Evolutionary conservation across 2,113 vertebrate species (phyloP).

Genomic region (Poeciliopsis retropinna): DNA sequence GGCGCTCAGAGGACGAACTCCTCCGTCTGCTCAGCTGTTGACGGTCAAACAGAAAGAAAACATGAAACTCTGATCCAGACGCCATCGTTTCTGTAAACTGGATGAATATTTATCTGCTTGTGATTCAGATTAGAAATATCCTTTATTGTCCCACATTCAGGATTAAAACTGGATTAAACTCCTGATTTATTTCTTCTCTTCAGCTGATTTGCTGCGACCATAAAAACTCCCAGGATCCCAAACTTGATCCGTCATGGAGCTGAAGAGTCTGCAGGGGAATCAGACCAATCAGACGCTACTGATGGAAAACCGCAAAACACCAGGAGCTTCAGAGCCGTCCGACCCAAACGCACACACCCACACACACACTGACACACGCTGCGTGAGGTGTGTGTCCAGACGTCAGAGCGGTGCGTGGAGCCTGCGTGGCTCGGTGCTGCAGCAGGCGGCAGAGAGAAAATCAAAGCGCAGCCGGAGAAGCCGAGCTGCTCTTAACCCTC

Average conservation of each 20-base stretch:
- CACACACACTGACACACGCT: too few relatives aligned
- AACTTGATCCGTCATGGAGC: constrained; percentile 5
- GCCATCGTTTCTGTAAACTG: not conserved
- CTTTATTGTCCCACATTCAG: too few relatives aligned
- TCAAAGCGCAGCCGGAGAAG: constrained; percentile 60
- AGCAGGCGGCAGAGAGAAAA: constrained; percentile 52
- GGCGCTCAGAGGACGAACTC: not conserved
- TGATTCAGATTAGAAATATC: not conserved
- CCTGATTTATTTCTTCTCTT: not conserved
- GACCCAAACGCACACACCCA: constrained; percentile 1
- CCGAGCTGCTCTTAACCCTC: constrained; percentile 64
- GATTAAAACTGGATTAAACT: not conserved
- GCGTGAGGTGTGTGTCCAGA: constrained; percentile 20
- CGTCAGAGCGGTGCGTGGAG: constrained; percentile 20
- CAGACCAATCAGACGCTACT: constrained; percentile 5
- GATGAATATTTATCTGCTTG: not conserved
- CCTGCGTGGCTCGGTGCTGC: constrained; percentile 48
- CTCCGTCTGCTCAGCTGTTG: too few relatives aligned
- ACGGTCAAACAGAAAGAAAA: not conserved
- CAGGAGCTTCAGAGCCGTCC: constrained; percentile 1
- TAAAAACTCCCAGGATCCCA: constrained; percentile 12
- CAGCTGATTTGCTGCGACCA: not conserved
- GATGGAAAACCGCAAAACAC: constrained; percentile 29
- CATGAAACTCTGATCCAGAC: not conserved
- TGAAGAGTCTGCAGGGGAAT: constrained; percentile 23